A percentile compares a stretch with the other conserved stretches of the same genome.
Conservation (phyloP, 2,888 invertebrate species). For the Xanthorhoe spadicearia region DNA sequence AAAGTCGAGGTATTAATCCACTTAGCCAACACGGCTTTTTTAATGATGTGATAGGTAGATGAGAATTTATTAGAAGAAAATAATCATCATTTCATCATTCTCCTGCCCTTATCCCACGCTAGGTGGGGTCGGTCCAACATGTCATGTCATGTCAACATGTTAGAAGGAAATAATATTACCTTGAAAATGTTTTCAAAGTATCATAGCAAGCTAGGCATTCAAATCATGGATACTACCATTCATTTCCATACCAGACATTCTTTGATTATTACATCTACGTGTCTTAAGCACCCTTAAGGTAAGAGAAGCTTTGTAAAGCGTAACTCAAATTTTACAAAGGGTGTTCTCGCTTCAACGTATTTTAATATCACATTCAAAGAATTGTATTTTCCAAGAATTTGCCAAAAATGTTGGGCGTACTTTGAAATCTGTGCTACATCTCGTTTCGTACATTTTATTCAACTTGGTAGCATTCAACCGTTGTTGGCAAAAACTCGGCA, state of each 20-base stretch:
- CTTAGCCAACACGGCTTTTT: too few species aligned
- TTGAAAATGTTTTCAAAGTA: too few species aligned
- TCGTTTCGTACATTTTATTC: slow-evolving; percentile 53
- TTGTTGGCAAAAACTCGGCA: slow-evolving; percentile 74
- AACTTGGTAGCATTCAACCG: slow-evolving; percentile 69
- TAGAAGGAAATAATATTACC: too few species aligned
- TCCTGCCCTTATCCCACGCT: too few species aligned
- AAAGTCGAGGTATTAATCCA: too few species aligned
- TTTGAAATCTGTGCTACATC: slow-evolving; percentile 30
- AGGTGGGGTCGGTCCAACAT: too few species aligned
- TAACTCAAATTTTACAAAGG: slow-evolving; percentile 14
- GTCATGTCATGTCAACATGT: too few species aligned
- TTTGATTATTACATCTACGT: slow-evolving; percentile 1
- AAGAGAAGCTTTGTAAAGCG: neutral
- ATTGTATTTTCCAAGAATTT: slow-evolving; percentile 22
- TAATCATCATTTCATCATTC: too few species aligned
- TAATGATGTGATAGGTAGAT: too few species aligned
- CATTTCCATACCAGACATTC: neutral
- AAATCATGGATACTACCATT: neutral
- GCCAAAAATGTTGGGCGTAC: slow-evolving; percentile 17
- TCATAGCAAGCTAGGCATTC: neutral
- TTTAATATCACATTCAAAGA: slow-evolving; percentile 27
- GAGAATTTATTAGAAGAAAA: too few species aligned
- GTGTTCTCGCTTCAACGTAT: slow-evolving; percentile 9
- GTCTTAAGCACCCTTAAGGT: neutral